A percentile compares a stretch with the other conserved stretches of the same genome.
Evolutionary conservation across 2,888 invertebrate species (phyloP).

Genomic region (Amphimallon solstitiale): DNA sequence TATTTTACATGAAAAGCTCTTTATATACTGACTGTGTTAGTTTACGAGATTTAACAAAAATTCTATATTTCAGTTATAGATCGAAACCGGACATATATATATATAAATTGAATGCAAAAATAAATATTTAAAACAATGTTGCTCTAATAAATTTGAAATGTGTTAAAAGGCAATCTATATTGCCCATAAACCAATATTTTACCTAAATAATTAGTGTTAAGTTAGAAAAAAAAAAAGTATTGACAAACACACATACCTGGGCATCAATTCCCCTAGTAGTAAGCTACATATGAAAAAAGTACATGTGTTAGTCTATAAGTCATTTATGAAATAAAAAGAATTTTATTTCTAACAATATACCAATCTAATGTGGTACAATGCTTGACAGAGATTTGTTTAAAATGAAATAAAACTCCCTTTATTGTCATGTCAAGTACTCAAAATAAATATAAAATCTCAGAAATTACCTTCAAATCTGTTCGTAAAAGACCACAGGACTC

Average conservation of each 20-base stretch:
- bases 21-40: too few species aligned
- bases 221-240: slow-evolving; percentile 36
- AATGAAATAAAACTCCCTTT: slow-evolving; percentile 35
- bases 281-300: slow-evolving; percentile 49
- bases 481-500: slow-evolving; percentile 69
- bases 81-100: too few species aligned
- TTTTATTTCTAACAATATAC: slow-evolving; percentile 22
- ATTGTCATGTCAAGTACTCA: not conserved
- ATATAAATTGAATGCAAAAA: too few species aligned
- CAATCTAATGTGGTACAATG: not conserved
- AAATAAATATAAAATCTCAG: not conserved
- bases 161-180: not conserved
- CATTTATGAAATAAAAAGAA: slow-evolving; percentile 32
- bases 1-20: too few species aligned
- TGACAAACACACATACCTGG: slow-evolving; percentile 67
- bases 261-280: slow-evolving; percentile 66
- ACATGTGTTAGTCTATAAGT: slow-evolving; percentile 39
- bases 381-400: not conserved
- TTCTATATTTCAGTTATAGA: too few species aligned
- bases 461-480: slow-evolving; percentile 68
- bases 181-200: not conserved
- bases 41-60: too few species aligned
- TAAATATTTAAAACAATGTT: too few species aligned
- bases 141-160: not conserved
- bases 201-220: slow-evolving; percentile 31